A percentile compares a stretch with the other conserved stretches of the same genome.
These are phyloP conservation scores for Microctonus hyperodae DNA, from an alignment of 2,888 invertebrate genomes.

Conservation along the genomic window DNA sequence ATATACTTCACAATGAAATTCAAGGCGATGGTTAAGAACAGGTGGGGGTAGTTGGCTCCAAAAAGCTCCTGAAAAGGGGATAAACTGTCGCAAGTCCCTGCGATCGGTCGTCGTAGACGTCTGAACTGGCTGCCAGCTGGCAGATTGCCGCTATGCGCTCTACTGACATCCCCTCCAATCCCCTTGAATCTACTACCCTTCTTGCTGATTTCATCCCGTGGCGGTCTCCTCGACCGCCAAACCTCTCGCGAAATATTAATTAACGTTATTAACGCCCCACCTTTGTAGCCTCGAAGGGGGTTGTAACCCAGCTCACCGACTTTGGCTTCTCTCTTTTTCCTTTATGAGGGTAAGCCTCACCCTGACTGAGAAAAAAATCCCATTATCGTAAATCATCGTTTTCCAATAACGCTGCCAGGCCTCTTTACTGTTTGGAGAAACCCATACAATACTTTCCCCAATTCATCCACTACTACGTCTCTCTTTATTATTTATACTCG, in stretches of 20 bases:
- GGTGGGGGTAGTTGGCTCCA: not conserved
- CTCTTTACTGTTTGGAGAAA: conserved; percentile 50
- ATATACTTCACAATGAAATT: conserved; percentile 9
- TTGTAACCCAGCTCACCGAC: conserved; percentile 36
- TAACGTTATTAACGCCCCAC: conserved; percentile 70
- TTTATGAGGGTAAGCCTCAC: conserved; percentile 15
- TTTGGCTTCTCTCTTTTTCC: conserved; percentile 34
- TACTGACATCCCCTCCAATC: conserved; percentile 32
- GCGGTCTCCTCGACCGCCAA: conserved; percentile 55
- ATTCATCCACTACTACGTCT: conserved; percentile 28
- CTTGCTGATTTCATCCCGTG: conserved; percentile 13
- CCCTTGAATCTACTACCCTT: conserved; percentile 33
- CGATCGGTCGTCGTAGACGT: conserved; percentile 42
- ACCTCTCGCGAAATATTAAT: conserved; percentile 69
- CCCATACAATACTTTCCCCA: conserved; percentile 28
- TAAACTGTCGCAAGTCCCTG: conserved; percentile 31
- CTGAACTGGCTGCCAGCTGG: conserved; percentile 57
- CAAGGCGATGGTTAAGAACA: not conserved
- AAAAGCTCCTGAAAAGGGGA: conserved; percentile 19
- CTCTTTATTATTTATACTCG: conserved; percentile 30
- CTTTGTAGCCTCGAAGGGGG: conserved; percentile 49
- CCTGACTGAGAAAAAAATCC: conserved; percentile 59
- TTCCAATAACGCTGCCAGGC: conserved; percentile 66
- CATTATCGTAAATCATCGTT: conserved; percentile 71
- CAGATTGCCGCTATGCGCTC: conserved; percentile 52